Evolutionary conservation across 2,113 vertebrate genomes (phyloP).

Genomic region (Oryzias woworae): DNA sequence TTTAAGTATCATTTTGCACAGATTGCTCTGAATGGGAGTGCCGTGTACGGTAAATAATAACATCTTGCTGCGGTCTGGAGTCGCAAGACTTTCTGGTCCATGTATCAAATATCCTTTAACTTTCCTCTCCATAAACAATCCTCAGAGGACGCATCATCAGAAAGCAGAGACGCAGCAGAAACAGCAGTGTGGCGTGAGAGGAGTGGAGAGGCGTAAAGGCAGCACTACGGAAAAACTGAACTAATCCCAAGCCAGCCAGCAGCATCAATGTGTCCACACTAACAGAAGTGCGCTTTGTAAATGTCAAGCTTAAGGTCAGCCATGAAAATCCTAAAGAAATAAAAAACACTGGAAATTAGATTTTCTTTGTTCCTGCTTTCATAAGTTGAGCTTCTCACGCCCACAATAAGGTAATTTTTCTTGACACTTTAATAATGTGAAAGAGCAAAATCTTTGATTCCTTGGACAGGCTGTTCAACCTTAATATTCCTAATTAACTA

Average conservation of each 20-base stretch:
- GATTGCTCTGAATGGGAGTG: conserved; percentile 18
- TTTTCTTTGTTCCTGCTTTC: conserved; percentile 8
- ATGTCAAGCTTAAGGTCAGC: conserved; percentile 22
- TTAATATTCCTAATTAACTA: conserved; percentile 7
- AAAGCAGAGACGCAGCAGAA: conserved; percentile 27
- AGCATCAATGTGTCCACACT: conserved; percentile 24
- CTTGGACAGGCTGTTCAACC: not conserved
- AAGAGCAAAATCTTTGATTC: too few relatives aligned
- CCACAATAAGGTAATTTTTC: conserved; percentile 3
- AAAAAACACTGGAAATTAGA: conserved; percentile 9
- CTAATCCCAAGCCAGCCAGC: conserved; percentile 38
- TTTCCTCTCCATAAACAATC: conserved; percentile 57
- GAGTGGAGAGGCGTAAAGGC: conserved; percentile 19
- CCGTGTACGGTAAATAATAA: conserved; percentile 6
- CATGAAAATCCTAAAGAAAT: conserved; percentile 25
- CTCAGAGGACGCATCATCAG: conserved; percentile 58
- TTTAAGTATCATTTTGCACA: conserved; percentile 34
- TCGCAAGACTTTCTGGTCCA: conserved; percentile 41
- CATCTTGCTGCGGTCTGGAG: conserved; percentile 22
- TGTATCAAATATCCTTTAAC: conserved; percentile 57
- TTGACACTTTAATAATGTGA: not conserved
- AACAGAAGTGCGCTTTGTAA: conserved; percentile 13
- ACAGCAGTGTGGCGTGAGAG: conserved; percentile 26
- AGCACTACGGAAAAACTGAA: conserved; percentile 68
- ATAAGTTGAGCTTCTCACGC: not conserved